Conservation (phyloP, 2,888 invertebrate genomes). For the Copidosoma aretas region DNA sequence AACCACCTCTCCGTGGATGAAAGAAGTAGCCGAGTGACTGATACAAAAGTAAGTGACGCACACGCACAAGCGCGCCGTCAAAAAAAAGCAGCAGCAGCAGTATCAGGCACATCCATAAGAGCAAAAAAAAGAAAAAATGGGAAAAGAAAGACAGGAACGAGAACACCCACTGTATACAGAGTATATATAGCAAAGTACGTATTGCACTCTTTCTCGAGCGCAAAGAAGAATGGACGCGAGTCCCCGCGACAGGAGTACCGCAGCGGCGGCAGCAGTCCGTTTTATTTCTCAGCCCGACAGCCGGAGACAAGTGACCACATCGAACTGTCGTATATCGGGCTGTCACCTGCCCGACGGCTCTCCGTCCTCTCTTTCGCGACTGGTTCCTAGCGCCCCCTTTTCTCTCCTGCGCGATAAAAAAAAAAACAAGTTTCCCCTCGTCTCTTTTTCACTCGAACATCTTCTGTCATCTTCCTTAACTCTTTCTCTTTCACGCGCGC, state of each 20-base stretch:
- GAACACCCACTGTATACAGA: too few relatives aligned
- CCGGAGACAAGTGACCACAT: conserved; percentile 56
- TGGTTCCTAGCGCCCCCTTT: conserved; percentile 37
- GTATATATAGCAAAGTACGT: neutral
- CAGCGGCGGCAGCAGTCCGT: conserved; percentile 32
- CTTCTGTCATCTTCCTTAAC: neutral
- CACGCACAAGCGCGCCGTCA: neutral
- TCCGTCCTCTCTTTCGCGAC: conserved; percentile 36
- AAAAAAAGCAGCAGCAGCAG: neutral
- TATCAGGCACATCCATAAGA: neutral
- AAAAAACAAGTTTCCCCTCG: conserved; percentile 25
- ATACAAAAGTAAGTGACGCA: conserved; percentile 32
- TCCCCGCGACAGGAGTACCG: conserved; percentile 5
- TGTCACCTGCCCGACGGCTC: conserved; percentile 50
- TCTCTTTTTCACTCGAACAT: neutral
- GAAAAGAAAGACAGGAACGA: too few relatives aligned
- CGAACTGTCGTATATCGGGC: conserved; percentile 55
- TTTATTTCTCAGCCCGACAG: conserved; percentile 52
- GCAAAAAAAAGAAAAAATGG: conserved; percentile 12
- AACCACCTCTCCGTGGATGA: too few relatives aligned
- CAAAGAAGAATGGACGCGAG: conserved; percentile 7
- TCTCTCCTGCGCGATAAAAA: conserved; percentile 32
- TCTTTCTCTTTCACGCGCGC: too few relatives aligned
- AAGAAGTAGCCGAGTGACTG: too few relatives aligned
- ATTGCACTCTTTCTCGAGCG: neutral